phyloP scores from a whole-genome alignment of 1,140 invertebrate genomes.

The Drosophila rufa region DNA sequence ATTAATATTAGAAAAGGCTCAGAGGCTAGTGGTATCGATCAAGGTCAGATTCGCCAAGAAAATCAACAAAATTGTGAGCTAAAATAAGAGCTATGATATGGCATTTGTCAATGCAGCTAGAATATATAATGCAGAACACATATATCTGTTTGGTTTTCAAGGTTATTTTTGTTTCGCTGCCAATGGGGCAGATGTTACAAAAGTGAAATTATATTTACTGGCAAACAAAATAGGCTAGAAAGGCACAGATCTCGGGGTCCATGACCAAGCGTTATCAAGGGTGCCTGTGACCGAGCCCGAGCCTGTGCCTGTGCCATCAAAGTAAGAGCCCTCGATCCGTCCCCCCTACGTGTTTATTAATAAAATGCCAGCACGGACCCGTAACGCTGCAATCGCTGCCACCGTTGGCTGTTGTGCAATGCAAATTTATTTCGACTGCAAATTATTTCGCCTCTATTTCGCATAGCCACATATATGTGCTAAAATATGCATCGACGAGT shows the following conservation, averaged over 20 bases:
- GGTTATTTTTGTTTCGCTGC: conserved; percentile 40
- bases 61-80: conserved; percentile 39
- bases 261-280: conserved; percentile 70
- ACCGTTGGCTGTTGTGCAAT: conserved; percentile 38
- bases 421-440: conserved; percentile 31
- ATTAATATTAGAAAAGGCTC: too few species aligned
- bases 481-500: conserved; percentile 14
- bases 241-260: conserved; percentile 34
- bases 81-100: conserved; percentile 57
- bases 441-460: conserved; percentile 34
- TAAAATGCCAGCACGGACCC: conserved; percentile 45
- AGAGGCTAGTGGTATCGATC: conserved; percentile 35
- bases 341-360: conserved; percentile 58
- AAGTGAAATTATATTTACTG: conserved; percentile 65
- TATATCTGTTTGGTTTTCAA: conserved; percentile 29
- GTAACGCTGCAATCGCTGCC: conserved; percentile 36
- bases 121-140: conserved; percentile 24
- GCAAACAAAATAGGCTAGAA: conserved; percentile 7
- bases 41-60: conserved; percentile 46
- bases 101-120: conserved; percentile 26
- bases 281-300: conserved; percentile 14
- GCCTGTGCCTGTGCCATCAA: conserved; percentile 49
- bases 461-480: conserved; percentile 22
- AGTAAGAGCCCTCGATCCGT: conserved; percentile 47
- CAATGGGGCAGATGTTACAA: conserved; percentile 44